Evolutionary conservation across 2,113 vertebrate genomes (phyloP), one percentile per base, ranked within the genome.

Genomic region (Dipodomys spectabilis): DNA sequence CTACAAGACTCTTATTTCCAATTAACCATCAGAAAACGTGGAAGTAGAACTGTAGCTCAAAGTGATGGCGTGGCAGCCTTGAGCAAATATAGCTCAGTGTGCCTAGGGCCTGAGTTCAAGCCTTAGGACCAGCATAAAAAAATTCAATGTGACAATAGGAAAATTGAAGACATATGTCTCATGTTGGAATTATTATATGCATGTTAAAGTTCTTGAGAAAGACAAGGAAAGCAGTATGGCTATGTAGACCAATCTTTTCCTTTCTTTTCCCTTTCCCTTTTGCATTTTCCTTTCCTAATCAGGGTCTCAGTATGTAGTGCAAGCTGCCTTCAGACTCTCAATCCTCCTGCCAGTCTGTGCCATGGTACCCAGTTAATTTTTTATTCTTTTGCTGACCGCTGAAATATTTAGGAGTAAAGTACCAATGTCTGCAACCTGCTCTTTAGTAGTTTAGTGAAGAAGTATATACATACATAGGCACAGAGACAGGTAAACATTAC

Each of bases 121-220:
- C 53, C 4, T 57, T 18, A 57, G 53, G 53, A 57, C 53, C 53
- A 57, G 53, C 53, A 57, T 57, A 57, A 57, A 57, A 57, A 57
- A 57, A 45, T 35, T 39, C 3, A 82, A 28, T 27, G 44, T 15
- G 82, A 75, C 79, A 22, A 87, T 23, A 86, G 27, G 74, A 23
- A 60, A 69, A 53, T 9, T 84, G 44, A 72, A 35, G 77, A 73
- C 57, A 68, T 27, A 16, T 15, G 69, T 4, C 22, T 2, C 39
- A 22, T 77, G 57, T 77, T 80, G 65, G 11, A 57, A 86, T 53
- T 91, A 53, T 79, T 72, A 11, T 60, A 27, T 44, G 30, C 78
- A 30, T 28, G n/a, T 65, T 84, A 74, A 86, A 53, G 13, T 57
- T 90, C 35, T 82, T 87, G 30, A 80, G 44, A 84, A 91, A 53